A percentile compares a stretch with the other conserved stretches of the same genome.
Conservation (phyloP, 2,797 vertebrate species). For the Acanthiza pusilla region DNA sequence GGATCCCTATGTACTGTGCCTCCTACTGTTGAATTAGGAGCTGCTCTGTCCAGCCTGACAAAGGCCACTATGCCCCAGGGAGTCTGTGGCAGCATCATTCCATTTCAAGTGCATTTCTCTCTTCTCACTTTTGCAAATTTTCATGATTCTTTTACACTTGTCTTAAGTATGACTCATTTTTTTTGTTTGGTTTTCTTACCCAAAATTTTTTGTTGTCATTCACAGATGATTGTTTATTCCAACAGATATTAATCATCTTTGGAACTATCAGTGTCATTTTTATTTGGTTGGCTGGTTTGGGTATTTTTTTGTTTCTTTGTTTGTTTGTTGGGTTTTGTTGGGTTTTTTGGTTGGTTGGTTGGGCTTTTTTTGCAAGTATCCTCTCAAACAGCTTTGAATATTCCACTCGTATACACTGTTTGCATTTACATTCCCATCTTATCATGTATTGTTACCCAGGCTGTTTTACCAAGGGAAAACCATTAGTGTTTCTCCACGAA, state of each 20-base stretch:
- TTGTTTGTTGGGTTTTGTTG: not conserved
- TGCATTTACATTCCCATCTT: not conserved
- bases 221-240: not conserved
- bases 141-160: not conserved
- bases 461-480: not conserved
- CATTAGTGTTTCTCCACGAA: not conserved
- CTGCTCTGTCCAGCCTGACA: not conserved
- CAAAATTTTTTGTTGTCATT: not conserved
- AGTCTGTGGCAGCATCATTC: not conserved
- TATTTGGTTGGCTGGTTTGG: not conserved
- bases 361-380: not conserved
- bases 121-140: not conserved
- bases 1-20: rapidly evolving
- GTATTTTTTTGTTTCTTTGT: not conserved
- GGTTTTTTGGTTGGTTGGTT: not conserved
- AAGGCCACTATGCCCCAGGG: not conserved
- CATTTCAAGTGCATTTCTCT: not conserved
- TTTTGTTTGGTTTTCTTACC: not conserved
- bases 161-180: not conserved
- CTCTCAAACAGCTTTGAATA: not conserved
- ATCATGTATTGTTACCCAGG: not conserved
- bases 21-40: not conserved
- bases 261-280: no score
- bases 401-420: not conserved
- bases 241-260: not conserved